Base-by-base conservation (phyloP, 2,888 invertebrate species). In the Temnothorax unifasciatus region DNA sequence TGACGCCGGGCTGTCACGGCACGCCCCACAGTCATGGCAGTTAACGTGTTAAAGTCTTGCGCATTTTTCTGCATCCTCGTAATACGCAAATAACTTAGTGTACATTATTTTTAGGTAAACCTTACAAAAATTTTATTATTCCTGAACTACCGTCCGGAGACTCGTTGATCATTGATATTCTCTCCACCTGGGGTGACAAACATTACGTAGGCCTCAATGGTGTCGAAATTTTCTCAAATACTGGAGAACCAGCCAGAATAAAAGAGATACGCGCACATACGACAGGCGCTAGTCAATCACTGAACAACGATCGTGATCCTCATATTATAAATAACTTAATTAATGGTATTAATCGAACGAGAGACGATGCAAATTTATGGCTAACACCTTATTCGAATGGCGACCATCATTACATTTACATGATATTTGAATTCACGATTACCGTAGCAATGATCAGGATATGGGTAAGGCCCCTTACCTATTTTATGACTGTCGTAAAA, bases 361-460 rank as follows among this genome's bases (percentile, higher is more conserved):
- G 97, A 82, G 97, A 98, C 93, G 98, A 98, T 94, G 96, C 96
- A 57, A 97, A 98, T 95, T 96, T 97, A 90, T 98, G 98, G 98
- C 95, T 97, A 29, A 96, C 97, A 34, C 96, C 97, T 3, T 97
- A 96, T 90, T 96, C 96, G 3, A 92, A 94, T 3, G 96, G 96
- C n/a, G 94, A 95, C 6, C 96, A 96, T 73, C 96, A 97, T 91
- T 95, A 95, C 3, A 95, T 98, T 86, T 95, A 95, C 82, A 94
- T 97, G 50, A 94, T 96, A 50, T 96, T 98, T 89, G 95, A 95
- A 21, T 94, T 95, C 73, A 93, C 94, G n/a, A 94, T 95, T 74
- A 95, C 95, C 54, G 93, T 97, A 21, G 97, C 97, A 25, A 93
- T 97, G 92, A 95, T 97, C 83, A 95, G 97, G 94, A 96, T 97